Conservation (phyloP, 2,888 invertebrate species). For the Physocephala rufipes region DNA sequence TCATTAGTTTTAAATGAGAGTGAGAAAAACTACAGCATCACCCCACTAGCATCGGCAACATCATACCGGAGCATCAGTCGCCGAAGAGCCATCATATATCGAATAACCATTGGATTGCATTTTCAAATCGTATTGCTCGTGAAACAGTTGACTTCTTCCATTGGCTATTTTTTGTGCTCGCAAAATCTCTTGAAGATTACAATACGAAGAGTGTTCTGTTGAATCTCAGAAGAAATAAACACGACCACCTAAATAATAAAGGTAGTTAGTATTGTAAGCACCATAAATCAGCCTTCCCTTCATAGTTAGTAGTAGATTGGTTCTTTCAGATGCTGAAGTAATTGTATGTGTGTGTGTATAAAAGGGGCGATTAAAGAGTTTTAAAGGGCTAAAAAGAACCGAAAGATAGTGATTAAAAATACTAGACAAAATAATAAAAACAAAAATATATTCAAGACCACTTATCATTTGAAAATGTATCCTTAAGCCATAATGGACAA, state of each 20-base stretch:
- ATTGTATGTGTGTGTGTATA: slow-evolving; percentile 4
- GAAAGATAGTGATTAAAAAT: no score
- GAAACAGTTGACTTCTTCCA: slow-evolving; percentile 47
- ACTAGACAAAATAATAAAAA: no score
- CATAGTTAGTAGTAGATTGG: slow-evolving; percentile 21
- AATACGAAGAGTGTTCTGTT: slow-evolving; percentile 14
- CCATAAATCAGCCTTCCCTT: no score
- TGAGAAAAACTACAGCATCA: slow-evolving; percentile 58
- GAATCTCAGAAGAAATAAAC: slow-evolving; percentile 26
- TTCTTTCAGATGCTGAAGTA: slow-evolving; percentile 34
- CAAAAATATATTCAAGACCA: no score
- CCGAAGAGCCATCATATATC: no score
- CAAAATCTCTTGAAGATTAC: slow-evolving; percentile 48
- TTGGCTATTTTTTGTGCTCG: no score
- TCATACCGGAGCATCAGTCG: slow-evolving; percentile 35
- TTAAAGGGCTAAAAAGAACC: no score
- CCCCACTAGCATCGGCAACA: slow-evolving; percentile 36
- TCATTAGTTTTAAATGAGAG: slow-evolving; percentile 57
- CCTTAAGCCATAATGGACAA: no score
- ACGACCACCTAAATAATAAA: slow-evolving; percentile 11
- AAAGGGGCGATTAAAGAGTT: neutral
- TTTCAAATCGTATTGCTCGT: slow-evolving; percentile 50
- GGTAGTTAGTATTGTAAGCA: slow-evolving; percentile 9
- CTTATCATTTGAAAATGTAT: no score
- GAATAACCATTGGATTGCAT: slow-evolving; percentile 14